Conservation (phyloP, 2,797 vertebrate genomes). For the Caiman crocodilus region DNA sequence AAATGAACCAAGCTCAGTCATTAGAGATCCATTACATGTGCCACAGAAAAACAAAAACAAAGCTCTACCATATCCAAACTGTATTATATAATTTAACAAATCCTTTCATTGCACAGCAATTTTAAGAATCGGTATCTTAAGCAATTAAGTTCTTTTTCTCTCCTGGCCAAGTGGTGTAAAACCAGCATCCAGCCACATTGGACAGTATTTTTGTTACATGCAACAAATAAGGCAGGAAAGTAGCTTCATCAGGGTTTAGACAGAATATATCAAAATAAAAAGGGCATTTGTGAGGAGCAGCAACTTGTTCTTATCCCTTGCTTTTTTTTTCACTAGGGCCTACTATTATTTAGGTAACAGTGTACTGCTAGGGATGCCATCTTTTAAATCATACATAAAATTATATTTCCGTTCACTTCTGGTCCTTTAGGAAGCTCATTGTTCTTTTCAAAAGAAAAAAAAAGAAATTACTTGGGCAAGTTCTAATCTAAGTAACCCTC, state of each 20-base stretch:
- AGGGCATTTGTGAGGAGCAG: not conserved
- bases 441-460: not conserved
- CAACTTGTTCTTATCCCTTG: not conserved
- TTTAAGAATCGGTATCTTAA: not conserved
- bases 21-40: not conserved
- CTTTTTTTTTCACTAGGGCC: not conserved
- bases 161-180: not conserved
- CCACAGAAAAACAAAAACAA: not conserved
- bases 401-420: not conserved
- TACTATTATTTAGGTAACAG: not conserved
- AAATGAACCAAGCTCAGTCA: not conserved
- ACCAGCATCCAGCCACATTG: not conserved
- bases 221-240: not conserved
- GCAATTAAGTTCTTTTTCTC: not conserved
- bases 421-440: not conserved
- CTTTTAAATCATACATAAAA: not conserved
- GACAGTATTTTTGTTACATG: not conserved
- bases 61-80: rapidly evolving
- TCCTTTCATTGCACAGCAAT: not conserved
- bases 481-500: not conserved
- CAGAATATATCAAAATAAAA: not conserved
- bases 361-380: rapidly evolving
- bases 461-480: not conserved
- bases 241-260: not conserved
- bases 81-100: not conserved